Conservation (phyloP, 2,888 invertebrate genomes). For the Scelioninae gen. 2 region DNA sequence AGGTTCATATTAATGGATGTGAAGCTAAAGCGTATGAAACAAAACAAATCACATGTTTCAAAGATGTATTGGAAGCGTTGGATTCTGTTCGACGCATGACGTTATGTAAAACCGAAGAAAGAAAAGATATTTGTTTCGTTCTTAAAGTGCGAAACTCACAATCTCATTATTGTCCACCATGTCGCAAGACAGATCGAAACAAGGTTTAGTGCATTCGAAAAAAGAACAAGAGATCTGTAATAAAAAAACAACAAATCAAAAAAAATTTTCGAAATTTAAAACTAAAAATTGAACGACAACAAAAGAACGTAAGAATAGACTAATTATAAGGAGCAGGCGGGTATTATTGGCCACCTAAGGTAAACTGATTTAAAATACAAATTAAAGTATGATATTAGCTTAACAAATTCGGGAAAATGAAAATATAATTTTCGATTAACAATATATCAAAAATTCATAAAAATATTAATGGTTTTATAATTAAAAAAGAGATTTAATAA, state of each 20-base stretch:
- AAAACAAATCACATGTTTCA: constrained; percentile 14
- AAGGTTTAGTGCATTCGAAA: not conserved
- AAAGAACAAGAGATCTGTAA: constrained; percentile 8
- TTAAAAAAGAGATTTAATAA: too few species aligned
- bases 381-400: too few species aligned
- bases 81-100: constrained; percentile 7
- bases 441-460: too few species aligned
- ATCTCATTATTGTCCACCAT: constrained; percentile 12
- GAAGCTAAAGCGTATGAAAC: not conserved
- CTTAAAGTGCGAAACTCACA: constrained; percentile 3
- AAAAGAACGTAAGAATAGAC: constrained; percentile 7
- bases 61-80: constrained; percentile 4
- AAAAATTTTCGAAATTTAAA: constrained; percentile 12
- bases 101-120: constrained; percentile 25
- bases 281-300: constrained; percentile 9
- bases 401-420: too few species aligned
- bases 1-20: constrained; percentile 22
- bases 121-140: constrained; percentile 5
- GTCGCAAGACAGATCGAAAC: constrained; percentile 3
- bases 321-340: too few species aligned
- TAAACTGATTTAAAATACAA: not conserved
- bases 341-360: too few species aligned
- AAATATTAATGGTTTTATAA: too few species aligned
- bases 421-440: too few species aligned
- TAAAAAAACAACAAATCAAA: constrained; percentile 5